A percentile compares a stretch with the other conserved stretches of the same genome.
Evolutionary conservation across 2,113 vertebrate species (phyloP).

Genomic region (Nibea albiflora): DNA sequence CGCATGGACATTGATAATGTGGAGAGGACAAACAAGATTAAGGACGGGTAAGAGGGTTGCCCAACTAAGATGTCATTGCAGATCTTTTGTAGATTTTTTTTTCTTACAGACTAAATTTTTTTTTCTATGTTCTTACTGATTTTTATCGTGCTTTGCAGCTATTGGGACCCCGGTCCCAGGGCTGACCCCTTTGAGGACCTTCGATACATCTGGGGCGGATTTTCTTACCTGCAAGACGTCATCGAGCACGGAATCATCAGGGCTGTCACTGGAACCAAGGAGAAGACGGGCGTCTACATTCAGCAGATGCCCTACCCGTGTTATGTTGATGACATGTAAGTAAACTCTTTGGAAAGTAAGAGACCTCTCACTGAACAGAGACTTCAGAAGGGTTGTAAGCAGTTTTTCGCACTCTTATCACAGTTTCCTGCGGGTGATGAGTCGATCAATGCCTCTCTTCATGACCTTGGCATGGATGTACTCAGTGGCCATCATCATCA

Average conservation of each 20-base stretch:
- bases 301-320: slow-evolving; percentile 99
- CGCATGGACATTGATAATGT: slow-evolving; percentile 99
- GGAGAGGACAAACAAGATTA: slow-evolving; percentile 98
- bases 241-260: slow-evolving; percentile 96
- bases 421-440: slow-evolving; percentile 96
- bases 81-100: neutral
- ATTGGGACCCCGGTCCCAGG: slow-evolving; percentile 98
- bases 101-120: no score
- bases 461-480: slow-evolving; percentile 99
- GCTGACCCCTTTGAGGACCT: slow-evolving; percentile 98
- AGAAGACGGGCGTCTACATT: slow-evolving; percentile 93
- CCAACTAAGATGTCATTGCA: neutral
- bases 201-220: slow-evolving; percentile 97
- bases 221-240: slow-evolving; percentile 95
- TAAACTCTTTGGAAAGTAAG: slow-evolving; percentile 4
- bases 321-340: slow-evolving; percentile 97
- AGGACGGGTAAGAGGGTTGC: slow-evolving; percentile 88
- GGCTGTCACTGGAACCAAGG: slow-evolving; percentile 89
- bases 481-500: slow-evolving; percentile 97
- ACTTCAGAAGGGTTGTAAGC: neutral
- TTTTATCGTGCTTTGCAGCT: slow-evolving; percentile 79
- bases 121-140: neutral
- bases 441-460: slow-evolving; percentile 97
- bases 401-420: neutral
- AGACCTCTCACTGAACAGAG: neutral